These are phyloP conservation scores for Rhorus exstirpatorius DNA, from an alignment of 2,888 invertebrate species.

Conservation along the genomic window DNA sequence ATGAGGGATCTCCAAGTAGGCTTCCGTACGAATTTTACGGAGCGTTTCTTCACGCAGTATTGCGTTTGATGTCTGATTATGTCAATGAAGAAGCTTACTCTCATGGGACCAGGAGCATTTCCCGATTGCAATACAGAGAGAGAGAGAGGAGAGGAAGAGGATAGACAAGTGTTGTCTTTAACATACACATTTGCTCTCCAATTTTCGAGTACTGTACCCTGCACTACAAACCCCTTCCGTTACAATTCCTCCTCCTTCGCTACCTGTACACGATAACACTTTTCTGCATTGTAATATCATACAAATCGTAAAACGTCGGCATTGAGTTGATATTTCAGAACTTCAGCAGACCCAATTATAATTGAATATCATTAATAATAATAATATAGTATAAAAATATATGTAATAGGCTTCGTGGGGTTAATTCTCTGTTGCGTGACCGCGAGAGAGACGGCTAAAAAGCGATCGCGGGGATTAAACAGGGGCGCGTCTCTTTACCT, in stretches of 20 bases:
- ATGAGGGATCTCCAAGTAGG: not conserved
- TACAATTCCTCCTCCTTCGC: constrained; percentile 24
- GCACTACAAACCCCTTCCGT: constrained; percentile 38
- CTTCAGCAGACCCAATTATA: constrained; percentile 8
- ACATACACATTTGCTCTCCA: constrained; percentile 50
- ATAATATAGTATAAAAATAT: not conserved
- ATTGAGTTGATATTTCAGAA: constrained; percentile 23
- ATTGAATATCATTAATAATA: constrained; percentile 46
- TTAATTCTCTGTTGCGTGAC: constrained; percentile 61
- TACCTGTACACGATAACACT: constrained; percentile 42
- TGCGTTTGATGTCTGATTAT: constrained; percentile 38
- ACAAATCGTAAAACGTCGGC: constrained; percentile 1
- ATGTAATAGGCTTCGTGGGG: constrained; percentile 18
- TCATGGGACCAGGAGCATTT: constrained; percentile 27
- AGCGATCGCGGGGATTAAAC: constrained; percentile 41
- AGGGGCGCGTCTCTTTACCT: constrained; percentile 36
- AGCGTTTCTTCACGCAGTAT: constrained; percentile 41
- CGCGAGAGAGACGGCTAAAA: constrained; percentile 11
- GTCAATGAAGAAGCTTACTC: constrained; percentile 29
- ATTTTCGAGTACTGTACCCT: constrained; percentile 49
- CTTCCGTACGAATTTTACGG: constrained; percentile 41
- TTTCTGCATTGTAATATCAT: constrained; percentile 44
- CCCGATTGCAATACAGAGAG: constrained; percentile 37
- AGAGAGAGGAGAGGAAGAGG: constrained; percentile 3
- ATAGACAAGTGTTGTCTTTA: constrained; percentile 43